A percentile compares a stretch with the other conserved stretches of the same genome.
Conservation (phyloP, 2,113 vertebrate species). For the Peromyscus maniculatus region DNA sequence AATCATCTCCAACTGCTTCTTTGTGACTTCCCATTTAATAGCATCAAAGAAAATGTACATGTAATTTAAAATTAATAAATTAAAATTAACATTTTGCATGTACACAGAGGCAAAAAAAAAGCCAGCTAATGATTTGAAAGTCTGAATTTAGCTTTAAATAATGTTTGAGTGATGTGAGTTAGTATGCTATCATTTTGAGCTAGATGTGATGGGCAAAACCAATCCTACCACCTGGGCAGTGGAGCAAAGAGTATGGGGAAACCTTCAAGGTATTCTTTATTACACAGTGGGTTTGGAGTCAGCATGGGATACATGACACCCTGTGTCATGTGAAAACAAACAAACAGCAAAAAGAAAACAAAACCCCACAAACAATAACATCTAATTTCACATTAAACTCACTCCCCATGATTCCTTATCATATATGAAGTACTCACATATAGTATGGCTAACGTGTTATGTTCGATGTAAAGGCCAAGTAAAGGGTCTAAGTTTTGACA, state of each 20-base stretch:
- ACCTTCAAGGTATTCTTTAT: not conserved
- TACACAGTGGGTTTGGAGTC: not conserved
- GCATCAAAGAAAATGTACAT: not conserved
- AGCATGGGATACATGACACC: not conserved
- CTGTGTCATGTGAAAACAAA: not conserved
- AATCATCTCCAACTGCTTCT: not conserved
- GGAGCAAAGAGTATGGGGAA: too few relatives aligned
- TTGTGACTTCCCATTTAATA: not conserved
- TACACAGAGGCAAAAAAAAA: conserved; percentile 32
- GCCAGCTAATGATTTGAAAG: conserved; percentile 8
- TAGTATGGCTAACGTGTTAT: not conserved
- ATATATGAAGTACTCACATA: not conserved
- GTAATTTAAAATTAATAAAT: not conserved
- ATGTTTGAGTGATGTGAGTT: conserved; percentile 7
- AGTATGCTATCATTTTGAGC: not conserved
- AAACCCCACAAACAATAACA: not conserved
- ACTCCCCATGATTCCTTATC: not conserved
- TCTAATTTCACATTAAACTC: not conserved
- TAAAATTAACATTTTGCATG: not conserved
- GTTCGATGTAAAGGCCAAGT: not conserved
- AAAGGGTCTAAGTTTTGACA: not conserved
- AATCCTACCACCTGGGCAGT: not conserved
- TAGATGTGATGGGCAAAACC: not conserved
- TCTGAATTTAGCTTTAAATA: not conserved
- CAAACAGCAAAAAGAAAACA: not conserved